Evolutionary conservation across 2,113 vertebrate species (phyloP).

Genomic region (Meleagris gallopavo): DNA sequence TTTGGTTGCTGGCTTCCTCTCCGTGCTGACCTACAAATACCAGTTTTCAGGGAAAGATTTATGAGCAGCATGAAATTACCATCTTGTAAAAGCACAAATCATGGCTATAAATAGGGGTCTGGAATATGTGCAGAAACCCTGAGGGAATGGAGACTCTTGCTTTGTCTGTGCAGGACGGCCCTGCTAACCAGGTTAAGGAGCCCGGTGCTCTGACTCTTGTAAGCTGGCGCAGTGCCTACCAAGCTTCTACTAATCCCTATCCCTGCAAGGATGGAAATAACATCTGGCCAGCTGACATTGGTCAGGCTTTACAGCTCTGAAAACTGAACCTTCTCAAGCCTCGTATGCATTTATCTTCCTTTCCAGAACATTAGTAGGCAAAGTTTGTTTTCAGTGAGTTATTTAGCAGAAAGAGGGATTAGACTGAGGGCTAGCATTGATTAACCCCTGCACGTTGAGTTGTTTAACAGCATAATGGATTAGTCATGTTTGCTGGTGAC

Average conservation of each 20-base stretch:
- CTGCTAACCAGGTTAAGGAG: neutral
- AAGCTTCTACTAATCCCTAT: conserved; percentile 1
- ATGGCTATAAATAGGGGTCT: conserved; percentile 54
- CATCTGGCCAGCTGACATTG: neutral
- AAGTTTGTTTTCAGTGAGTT: conserved; percentile 40
- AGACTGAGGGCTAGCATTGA: conserved; percentile 52
- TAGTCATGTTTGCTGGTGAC: conserved; percentile 54
- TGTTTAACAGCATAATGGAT: conserved; percentile 68
- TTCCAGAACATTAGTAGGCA: conserved; percentile 31
- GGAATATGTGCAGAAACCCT: neutral
- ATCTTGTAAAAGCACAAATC: neutral
- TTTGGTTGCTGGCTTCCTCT: conserved; percentile 50
- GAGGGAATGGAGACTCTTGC: neutral
- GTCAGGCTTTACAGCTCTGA: neutral
- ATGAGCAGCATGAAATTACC: conserved; percentile 35
- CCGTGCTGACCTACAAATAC: conserved; percentile 32
- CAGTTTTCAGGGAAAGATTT: conserved; percentile 19
- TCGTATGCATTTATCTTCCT: conserved; percentile 37
- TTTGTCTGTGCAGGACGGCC: neutral
- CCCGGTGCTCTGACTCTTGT: neutral
- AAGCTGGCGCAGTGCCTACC: neutral
- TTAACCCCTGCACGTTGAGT: conserved; percentile 72
- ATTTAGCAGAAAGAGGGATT: conserved; percentile 46
- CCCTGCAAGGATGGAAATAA: conserved; percentile 34
- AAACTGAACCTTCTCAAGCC: conserved; percentile 35